phyloP scores from a whole-genome alignment of 2,797 vertebrate genomes.

The Girardinus metallicus region DNA sequence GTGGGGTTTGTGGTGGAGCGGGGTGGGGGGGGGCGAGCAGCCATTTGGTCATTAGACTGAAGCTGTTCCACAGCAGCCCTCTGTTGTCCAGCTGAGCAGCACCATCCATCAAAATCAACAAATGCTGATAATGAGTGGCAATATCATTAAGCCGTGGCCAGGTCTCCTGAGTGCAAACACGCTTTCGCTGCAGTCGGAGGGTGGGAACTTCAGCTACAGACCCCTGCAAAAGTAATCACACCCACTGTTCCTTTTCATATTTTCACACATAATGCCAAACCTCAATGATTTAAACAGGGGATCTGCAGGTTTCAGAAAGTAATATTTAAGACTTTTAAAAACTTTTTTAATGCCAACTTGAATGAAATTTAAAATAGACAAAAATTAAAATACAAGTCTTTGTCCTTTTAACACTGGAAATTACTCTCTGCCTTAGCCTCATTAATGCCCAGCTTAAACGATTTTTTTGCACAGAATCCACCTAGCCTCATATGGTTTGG shows the following conservation, averaged over 20 bases:
- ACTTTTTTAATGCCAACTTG: no score
- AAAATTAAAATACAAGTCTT: no score
- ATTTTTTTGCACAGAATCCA: no score
- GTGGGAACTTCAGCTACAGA: constrained; percentile 25
- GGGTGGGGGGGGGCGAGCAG: neutral
- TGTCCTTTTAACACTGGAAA: no score
- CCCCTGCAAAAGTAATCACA: neutral
- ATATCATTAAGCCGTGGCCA: constrained; percentile 37
- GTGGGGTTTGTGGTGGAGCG: neutral
- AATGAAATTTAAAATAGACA: no score
- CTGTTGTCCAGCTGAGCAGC: constrained; percentile 37
- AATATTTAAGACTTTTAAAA: no score
- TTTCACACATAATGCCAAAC: neutral
- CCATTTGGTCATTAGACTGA: constrained; percentile 40
- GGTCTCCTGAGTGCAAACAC: constrained; percentile 18
- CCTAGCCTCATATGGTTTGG: no score
- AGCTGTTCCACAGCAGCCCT: constrained; percentile 38
- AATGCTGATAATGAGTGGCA: constrained; percentile 48
- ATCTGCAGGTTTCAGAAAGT: no score
- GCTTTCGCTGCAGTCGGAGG: constrained; percentile 31
- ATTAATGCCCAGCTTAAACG: no score
- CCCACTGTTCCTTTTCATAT: neutral
- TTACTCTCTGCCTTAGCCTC: no score
- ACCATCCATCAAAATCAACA: constrained; percentile 62
- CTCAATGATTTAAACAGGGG: neutral